These are phyloP conservation scores for Maniola hyperantus DNA, from an alignment of 2,888 invertebrate species.

Conservation along the genomic window DNA sequence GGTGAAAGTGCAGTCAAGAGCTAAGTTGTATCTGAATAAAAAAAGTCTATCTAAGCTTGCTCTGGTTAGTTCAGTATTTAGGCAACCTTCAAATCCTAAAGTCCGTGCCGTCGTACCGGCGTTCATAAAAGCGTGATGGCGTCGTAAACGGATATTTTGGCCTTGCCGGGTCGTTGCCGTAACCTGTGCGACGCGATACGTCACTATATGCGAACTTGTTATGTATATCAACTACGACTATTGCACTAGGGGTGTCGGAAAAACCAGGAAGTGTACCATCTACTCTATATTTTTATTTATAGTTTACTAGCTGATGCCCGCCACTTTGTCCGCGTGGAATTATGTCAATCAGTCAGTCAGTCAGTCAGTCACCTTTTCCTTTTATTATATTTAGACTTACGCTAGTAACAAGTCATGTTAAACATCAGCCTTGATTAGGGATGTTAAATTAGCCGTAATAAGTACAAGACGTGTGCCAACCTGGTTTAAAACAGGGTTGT, in stretches of 20 bases:
- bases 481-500: not conserved
- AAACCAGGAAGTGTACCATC: not conserved
- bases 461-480: conserved; percentile 5
- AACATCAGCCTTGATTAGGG: conserved; percentile 10
- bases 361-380: too few relatives aligned
- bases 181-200: conserved; percentile 54
- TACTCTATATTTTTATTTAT: not conserved
- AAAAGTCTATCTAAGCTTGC: not conserved
- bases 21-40: too few relatives aligned
- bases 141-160: conserved; percentile 48
- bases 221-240: not conserved
- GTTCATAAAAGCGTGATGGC: conserved; percentile 6
- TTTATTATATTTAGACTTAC: too few relatives aligned
- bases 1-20: too few relatives aligned
- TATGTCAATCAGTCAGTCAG: too few relatives aligned
- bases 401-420: not conserved
- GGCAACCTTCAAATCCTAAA: conserved; percentile 4
- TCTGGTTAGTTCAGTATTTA: conserved; percentile 11
- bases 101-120: not conserved
- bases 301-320: too few relatives aligned
- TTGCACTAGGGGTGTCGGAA: not conserved
- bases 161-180: conserved; percentile 69
- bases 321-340: too few relatives aligned
- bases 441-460: conserved; percentile 3
- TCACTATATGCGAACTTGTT: conserved; percentile 42